Conservation (phyloP, 1,140 invertebrate species). For the Sycophaga agraensis region DNA sequence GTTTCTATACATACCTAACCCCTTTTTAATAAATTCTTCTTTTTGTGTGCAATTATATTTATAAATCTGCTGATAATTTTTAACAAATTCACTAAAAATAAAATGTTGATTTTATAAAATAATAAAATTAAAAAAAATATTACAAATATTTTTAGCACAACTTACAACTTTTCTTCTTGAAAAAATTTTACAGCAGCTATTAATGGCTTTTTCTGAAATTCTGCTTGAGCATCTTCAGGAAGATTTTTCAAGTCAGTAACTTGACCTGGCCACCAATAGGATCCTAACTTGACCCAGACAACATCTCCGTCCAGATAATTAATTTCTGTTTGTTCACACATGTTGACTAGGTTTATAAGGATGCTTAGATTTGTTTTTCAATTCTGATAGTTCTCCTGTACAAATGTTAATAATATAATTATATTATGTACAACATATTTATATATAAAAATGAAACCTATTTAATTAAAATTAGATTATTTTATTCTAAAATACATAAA, state of each 20-base stretch:
- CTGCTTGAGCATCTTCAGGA: constrained; percentile 61
- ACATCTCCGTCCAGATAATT: constrained; percentile 71
- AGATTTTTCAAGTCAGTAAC: constrained; percentile 66
- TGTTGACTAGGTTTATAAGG: constrained; percentile 31
- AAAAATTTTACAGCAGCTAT: constrained; percentile 81
- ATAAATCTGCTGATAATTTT: constrained; percentile 69
- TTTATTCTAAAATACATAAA: no score
- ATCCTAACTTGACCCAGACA: constrained; percentile 79
- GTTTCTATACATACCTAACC: constrained; percentile 66
- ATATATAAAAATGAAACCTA: no score
- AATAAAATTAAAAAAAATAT: background rate
- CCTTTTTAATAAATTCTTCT: constrained; percentile 78
- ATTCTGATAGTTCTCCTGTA: no score
- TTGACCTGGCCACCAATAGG: constrained; percentile 78
- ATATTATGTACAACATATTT: no score
- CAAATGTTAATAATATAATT: no score
- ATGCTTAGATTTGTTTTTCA: no score
- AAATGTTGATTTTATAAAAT: constrained; percentile 39
- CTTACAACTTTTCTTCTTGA: constrained; percentile 79
- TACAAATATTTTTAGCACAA: constrained; percentile 36
- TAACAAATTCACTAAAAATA: constrained; percentile 74
- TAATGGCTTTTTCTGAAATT: constrained; percentile 68
- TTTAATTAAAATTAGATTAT: no score
- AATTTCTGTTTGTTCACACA: constrained; percentile 66
- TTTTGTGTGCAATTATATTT: constrained; percentile 76